phyloP scores from a whole-genome alignment of 2,113 vertebrate genomes.

The Jaculus jaculus region DNA sequence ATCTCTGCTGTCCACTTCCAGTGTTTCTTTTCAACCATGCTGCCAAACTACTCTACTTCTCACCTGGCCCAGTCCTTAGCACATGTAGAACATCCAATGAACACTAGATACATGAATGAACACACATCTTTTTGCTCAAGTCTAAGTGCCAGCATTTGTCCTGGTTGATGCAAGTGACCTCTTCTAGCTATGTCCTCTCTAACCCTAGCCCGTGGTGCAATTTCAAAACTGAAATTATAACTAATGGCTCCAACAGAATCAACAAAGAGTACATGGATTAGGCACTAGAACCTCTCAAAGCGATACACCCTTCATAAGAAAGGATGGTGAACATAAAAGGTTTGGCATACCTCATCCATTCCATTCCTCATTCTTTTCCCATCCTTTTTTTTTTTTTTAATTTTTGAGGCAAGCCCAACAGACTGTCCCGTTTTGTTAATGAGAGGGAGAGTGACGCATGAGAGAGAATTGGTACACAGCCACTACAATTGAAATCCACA shows the following conservation, averaged over 20 bases:
- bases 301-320: not conserved
- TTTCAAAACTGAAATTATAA: constrained; percentile 23
- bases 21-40: not conserved
- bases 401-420: too few species aligned
- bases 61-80: not conserved
- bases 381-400: too few species aligned
- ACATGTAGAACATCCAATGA: not conserved
- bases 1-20: not conserved
- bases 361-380: not conserved
- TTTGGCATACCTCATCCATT: not conserved
- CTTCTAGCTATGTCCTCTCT: not conserved
- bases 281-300: not conserved
- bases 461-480: too few species aligned
- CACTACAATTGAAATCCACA: too few species aligned
- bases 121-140: not conserved
- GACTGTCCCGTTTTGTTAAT: too few species aligned
- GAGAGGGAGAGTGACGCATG: too few species aligned
- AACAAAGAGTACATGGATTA: not conserved
- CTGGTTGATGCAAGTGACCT: not conserved
- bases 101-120: not conserved
- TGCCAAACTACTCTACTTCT: not conserved
- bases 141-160: not conserved
- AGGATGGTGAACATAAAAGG: not conserved
- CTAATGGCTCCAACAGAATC: not conserved
- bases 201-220: not conserved